Conservation (phyloP, 2,888 invertebrate genomes). For the Endotricha flammealis region DNA sequence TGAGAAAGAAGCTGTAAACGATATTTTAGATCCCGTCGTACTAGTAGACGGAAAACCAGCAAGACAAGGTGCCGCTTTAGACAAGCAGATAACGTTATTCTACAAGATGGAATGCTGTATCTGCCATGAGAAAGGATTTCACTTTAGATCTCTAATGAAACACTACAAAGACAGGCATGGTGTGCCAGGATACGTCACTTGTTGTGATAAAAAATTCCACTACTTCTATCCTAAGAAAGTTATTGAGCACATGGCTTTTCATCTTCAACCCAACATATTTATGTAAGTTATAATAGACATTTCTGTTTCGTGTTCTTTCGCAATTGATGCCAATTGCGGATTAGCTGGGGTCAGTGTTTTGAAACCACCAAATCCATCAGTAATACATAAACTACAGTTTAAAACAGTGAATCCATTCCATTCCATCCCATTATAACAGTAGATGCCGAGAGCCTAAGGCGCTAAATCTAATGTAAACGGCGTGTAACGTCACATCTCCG, state of each 20-base stretch:
- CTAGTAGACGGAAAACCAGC: constrained; percentile 63
- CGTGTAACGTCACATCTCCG: too few species aligned
- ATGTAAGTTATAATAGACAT: constrained; percentile 44
- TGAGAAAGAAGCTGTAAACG: constrained; percentile 29
- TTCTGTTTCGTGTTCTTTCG: constrained; percentile 26
- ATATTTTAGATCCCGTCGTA: constrained; percentile 52
- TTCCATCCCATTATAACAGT: too few species aligned
- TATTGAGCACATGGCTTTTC: constrained; percentile 71
- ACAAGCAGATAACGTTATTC: constrained; percentile 65
- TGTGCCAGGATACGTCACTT: constrained; percentile 68
- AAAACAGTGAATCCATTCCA: too few species aligned
- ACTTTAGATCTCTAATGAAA: constrained; percentile 66
- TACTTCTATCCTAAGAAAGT: constrained; percentile 72
- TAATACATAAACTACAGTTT: too few species aligned
- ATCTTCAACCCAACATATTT: constrained; percentile 66
- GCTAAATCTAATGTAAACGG: too few species aligned
- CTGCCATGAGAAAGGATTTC: constrained; percentile 62
- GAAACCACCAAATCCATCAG: too few species aligned
- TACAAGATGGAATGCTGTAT: constrained; percentile 74
- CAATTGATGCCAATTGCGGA: too few species aligned
- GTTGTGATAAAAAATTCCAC: constrained; percentile 70
- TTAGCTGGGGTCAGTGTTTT: too few species aligned
- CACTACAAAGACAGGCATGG: constrained; percentile 72
- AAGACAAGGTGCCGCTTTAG: constrained; percentile 58
- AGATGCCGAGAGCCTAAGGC: too few species aligned